Conservation (phyloP, 2,888 invertebrate species). For the Idaea aversata region DNA sequence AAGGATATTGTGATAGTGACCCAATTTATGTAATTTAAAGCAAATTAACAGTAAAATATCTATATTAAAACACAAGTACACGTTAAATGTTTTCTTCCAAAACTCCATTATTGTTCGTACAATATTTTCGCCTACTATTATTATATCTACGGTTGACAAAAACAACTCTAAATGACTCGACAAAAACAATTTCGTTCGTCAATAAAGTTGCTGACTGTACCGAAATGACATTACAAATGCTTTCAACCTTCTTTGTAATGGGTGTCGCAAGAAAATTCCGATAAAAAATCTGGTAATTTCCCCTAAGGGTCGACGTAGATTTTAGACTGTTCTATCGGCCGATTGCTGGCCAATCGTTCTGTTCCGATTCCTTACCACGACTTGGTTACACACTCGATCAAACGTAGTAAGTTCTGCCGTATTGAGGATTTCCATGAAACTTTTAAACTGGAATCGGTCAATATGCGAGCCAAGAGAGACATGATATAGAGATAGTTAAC, state of each 20-base stretch:
- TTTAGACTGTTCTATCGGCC: background rate
- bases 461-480: too few species aligned
- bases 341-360: background rate
- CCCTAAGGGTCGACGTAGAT: conserved; percentile 4
- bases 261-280: conserved; percentile 16
- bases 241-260: background rate
- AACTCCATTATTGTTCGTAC: background rate
- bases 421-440: too few species aligned
- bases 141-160: background rate
- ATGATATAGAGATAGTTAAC: too few species aligned
- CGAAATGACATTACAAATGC: background rate
- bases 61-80: too few species aligned
- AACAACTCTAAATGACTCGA: background rate
- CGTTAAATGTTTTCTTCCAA: background rate
- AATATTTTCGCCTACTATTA: background rate
- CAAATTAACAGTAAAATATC: too few species aligned
- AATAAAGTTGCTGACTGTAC: background rate
- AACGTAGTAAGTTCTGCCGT: too few species aligned
- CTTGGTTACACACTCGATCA: too few species aligned
- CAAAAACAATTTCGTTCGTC: background rate
- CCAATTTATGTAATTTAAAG: too few species aligned
- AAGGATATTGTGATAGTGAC: too few species aligned
- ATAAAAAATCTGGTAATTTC: conserved; percentile 27
- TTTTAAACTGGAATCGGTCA: too few species aligned
- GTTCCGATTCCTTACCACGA: too few species aligned